Percentiles rank a stretch among this genome's conserved stretches.
Conservation (phyloP, 2,797 vertebrate species). For the Carcharodon carcharias region DNA sequence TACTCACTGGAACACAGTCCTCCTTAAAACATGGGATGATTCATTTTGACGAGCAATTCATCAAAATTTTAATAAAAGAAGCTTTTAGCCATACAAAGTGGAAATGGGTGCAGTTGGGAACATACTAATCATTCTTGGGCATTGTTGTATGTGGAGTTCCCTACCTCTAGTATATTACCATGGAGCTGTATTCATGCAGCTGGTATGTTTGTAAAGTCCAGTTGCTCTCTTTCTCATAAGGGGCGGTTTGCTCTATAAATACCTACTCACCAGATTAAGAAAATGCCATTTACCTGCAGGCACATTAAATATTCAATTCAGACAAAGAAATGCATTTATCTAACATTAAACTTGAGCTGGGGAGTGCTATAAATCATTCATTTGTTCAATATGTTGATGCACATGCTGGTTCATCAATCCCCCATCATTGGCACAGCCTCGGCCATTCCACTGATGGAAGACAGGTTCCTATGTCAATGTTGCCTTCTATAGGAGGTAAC, state of each 20-base stretch:
- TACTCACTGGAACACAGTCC: neutral
- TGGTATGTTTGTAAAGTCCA: neutral
- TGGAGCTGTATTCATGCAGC: neutral
- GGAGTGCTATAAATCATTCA: constrained; percentile 19
- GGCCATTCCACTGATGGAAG: neutral
- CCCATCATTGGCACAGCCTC: neutral
- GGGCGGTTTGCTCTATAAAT: constrained; percentile 5
- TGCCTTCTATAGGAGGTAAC: neutral
- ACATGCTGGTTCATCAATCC: constrained; percentile 19
- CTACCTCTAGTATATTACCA: neutral
- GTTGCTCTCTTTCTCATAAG: neutral
- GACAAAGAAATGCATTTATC: constrained; percentile 31
- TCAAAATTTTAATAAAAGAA: neutral
- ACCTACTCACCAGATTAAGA: neutral
- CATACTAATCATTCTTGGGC: neutral
- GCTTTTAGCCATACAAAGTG: neutral
- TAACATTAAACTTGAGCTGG: neutral
- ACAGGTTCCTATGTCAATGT: neutral
- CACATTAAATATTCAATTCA: constrained; percentile 30
- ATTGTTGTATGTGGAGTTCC: neutral
- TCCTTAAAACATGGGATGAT: neutral
- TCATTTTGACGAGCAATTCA: neutral
- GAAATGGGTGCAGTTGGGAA: neutral
- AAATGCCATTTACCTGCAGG: constrained; percentile 28
- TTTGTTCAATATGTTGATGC: neutral